phyloP scores from a whole-genome alignment of 1,140 invertebrate genomes.

The Brevipalpus yothersi region DNA sequence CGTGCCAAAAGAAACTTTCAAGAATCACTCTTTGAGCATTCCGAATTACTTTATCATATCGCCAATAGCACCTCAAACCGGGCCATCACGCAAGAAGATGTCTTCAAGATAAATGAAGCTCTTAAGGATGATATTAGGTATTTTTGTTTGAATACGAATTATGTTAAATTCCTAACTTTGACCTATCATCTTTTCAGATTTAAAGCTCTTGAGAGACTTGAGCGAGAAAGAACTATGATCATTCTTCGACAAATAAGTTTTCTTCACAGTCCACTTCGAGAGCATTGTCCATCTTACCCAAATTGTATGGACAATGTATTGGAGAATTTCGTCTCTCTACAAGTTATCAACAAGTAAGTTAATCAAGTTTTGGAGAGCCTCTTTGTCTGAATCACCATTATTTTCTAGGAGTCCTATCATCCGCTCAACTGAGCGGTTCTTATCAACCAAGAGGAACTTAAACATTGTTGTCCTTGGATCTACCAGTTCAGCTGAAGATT shows the following conservation, averaged over 20 bases:
- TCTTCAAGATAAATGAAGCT: constrained; percentile 73
- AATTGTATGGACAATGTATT: constrained; percentile 67
- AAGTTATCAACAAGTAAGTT: constrained; percentile 7
- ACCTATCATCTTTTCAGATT: constrained; percentile 30
- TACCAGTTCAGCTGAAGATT: constrained; percentile 46
- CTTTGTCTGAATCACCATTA: neutral
- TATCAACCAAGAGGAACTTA: constrained; percentile 29
- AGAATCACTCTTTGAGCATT: constrained; percentile 76
- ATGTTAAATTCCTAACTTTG: neutral
- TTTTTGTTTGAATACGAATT: constrained; percentile 1
- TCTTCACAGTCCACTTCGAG: constrained; percentile 75
- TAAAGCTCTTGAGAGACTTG: constrained; percentile 67
- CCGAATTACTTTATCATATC: constrained; percentile 78
- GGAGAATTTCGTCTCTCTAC: constrained; percentile 17
- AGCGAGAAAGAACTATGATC: constrained; percentile 79
- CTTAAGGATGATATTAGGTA: constrained; percentile 70
- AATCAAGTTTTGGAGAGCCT: neutral
- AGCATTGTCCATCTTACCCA: constrained; percentile 70
- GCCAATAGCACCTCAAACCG: constrained; percentile 62
- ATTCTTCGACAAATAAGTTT: constrained; percentile 84
- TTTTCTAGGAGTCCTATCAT: constrained; percentile 25
- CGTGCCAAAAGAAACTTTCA: constrained; percentile 74
- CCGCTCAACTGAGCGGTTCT: too few species aligned
- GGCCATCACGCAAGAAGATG: constrained; percentile 75
- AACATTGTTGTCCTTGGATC: constrained; percentile 37